A percentile compares a stretch with the other conserved stretches of the same genome.
Evolutionary conservation across 1,140 invertebrate species (phyloP).

Genomic region (Penaeus japonicus): DNA sequence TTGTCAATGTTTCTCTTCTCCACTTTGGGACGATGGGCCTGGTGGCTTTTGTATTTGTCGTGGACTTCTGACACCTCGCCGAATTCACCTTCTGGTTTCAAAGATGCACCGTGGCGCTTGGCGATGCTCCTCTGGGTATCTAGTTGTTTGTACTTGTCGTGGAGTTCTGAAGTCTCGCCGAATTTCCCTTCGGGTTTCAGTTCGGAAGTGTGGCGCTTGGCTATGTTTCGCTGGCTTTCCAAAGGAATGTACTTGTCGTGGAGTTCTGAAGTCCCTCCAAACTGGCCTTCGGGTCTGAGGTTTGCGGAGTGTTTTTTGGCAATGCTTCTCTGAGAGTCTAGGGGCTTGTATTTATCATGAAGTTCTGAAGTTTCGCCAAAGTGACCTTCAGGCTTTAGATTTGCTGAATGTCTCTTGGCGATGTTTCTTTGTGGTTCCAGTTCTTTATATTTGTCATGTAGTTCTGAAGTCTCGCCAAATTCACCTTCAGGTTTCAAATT

Average conservation of each 20-base stretch:
- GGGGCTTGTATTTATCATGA: background rate
- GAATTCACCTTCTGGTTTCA: slow-evolving; percentile 45
- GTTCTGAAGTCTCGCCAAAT: slow-evolving; percentile 26
- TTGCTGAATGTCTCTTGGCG: slow-evolving; percentile 23
- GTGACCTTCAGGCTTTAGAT: slow-evolving; percentile 20
- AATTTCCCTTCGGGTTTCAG: slow-evolving; percentile 33
- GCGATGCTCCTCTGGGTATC: slow-evolving; percentile 18
- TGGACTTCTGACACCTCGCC: slow-evolving; percentile 37
- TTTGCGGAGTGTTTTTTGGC: slow-evolving; percentile 20
- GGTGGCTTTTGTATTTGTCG: slow-evolving; percentile 36
- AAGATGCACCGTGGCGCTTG: background rate
- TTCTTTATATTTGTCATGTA: slow-evolving; percentile 9
- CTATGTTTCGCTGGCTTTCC: slow-evolving; percentile 12
- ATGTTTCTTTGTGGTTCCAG: slow-evolving; percentile 2
- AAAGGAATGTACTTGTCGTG: slow-evolving; percentile 4
- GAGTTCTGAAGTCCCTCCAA: slow-evolving; percentile 24
- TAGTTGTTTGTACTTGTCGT: slow-evolving; percentile 7
- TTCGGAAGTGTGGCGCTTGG: slow-evolving; percentile 1
- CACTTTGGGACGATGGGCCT: slow-evolving; percentile 20
- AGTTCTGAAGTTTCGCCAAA: slow-evolving; percentile 25
- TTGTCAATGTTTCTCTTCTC: slow-evolving; percentile 40
- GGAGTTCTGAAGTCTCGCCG: slow-evolving; percentile 4
- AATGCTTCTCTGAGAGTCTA: slow-evolving; percentile 18
- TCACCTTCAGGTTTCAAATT: slow-evolving; percentile 27
- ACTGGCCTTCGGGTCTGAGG: slow-evolving; percentile 24